Conservation (phyloP, 2,797 vertebrate species). For the Aulostomus chinensis region DNA sequence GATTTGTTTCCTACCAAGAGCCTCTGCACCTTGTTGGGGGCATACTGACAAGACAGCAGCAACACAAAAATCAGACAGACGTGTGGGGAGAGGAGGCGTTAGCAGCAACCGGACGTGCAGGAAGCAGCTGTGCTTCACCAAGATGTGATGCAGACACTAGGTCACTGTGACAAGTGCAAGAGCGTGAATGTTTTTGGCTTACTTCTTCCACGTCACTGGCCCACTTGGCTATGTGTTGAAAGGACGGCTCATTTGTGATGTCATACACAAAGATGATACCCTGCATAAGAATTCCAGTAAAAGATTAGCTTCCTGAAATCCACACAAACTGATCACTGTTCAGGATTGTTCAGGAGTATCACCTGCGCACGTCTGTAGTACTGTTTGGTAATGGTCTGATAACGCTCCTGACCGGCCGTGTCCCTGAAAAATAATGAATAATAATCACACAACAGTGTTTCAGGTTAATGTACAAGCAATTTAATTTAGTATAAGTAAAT, state of each 20-base stretch:
- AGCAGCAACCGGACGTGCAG: not conserved
- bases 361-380: conserved; percentile 96
- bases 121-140: not conserved
- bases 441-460: not conserved
- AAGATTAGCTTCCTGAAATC: not conserved
- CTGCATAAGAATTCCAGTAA: conserved; percentile 61
- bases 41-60: too few relatives aligned
- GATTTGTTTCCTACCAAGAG: conserved; percentile 93
- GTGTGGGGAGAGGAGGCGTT: not conserved
- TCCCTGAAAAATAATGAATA: conserved; percentile 79
- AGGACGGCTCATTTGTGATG: conserved; percentile 87
- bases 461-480: not conserved
- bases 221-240: conserved; percentile 95
- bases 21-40: conserved; percentile 87
- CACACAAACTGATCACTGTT: fast-evolving
- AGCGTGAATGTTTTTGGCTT: conserved; percentile 26
- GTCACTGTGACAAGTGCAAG: not conserved
- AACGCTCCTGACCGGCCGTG: conserved; percentile 95
- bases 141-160: conserved; percentile 1
- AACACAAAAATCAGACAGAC: not conserved
- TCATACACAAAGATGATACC: conserved; percentile 94
- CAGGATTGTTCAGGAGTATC: conserved; percentile 3
- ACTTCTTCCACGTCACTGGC: conserved; percentile 94
- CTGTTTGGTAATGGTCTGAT: conserved; percentile 96
- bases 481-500: not conserved